Evolutionary conservation across 1,140 invertebrate species (phyloP).

Genomic region (Carposina sasakii): DNA sequence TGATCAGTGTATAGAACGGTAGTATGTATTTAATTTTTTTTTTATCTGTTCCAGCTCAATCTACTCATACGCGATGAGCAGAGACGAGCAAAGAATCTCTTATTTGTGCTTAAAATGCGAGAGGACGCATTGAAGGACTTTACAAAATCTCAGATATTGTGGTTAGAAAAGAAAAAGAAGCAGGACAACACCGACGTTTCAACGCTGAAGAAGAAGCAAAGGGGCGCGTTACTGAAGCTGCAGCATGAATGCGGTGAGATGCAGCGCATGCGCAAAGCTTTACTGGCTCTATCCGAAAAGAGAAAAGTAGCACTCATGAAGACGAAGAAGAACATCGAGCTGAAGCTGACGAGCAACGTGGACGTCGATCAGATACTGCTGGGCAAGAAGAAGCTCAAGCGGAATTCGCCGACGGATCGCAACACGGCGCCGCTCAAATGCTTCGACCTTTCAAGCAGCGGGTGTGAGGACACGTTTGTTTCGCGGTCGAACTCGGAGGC

Average conservation of each 20-base stretch:
- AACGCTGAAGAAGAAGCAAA: constrained; percentile 61
- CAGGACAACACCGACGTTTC: constrained; percentile 61
- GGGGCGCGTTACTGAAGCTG: constrained; percentile 58
- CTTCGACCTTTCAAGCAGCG: constrained; percentile 60
- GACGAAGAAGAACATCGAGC: constrained; percentile 61
- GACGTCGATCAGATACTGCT: constrained; percentile 54
- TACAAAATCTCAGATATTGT: constrained; percentile 61
- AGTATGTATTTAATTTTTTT: too few relatives aligned
- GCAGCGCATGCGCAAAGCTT: constrained; percentile 63
- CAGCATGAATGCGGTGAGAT: constrained; percentile 67
- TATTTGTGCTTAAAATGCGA: constrained; percentile 62
- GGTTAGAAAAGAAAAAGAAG: constrained; percentile 63
- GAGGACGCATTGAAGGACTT: constrained; percentile 66
- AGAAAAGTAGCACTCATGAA: constrained; percentile 59
- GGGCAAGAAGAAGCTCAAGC: constrained; percentile 51
- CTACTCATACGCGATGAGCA: constrained; percentile 66
- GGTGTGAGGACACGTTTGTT: constrained; percentile 48
- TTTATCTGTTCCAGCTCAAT: constrained; percentile 52
- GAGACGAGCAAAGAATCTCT: constrained; percentile 58
- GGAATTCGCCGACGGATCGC: constrained; percentile 33
- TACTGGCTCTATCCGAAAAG: constrained; percentile 54
- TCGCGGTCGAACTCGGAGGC: constrained; percentile 31
- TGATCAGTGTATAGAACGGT: too few relatives aligned
- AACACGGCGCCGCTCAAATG: constrained; percentile 50
- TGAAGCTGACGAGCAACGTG: constrained; percentile 51